Evolutionary conservation across 2,797 vertebrate genomes (phyloP).

Genomic region (Macropus fuliginosus): DNA sequence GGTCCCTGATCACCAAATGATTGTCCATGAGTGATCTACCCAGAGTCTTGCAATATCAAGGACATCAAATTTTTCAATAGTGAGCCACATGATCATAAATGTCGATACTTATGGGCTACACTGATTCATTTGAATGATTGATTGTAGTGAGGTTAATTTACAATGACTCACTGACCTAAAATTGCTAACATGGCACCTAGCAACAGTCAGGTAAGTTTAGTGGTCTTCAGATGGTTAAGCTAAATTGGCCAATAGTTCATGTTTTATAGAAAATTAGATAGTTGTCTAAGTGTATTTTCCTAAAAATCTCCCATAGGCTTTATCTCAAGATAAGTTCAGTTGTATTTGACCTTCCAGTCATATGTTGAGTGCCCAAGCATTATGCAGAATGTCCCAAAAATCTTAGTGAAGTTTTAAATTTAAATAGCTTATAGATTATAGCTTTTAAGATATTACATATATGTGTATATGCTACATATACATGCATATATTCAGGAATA

Average conservation of each 20-base stretch:
- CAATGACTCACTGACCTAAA: not conserved
- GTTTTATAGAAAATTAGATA: not conserved
- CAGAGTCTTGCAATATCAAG: not conserved
- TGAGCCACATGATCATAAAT: not conserved
- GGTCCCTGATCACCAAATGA: not conserved
- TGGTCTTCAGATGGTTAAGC: not conserved
- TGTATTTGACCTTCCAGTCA: not conserved
- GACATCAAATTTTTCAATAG: not conserved
- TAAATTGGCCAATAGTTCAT: not conserved
- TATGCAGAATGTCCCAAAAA: not conserved
- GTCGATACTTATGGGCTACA: not conserved
- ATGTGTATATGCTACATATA: too few relatives aligned
- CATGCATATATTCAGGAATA: not conserved
- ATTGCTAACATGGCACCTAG: not conserved
- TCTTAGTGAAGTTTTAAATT: not conserved
- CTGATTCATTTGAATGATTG: not conserved
- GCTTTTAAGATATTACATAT: not conserved
- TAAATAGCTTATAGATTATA: not conserved
- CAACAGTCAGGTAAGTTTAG: not conserved
- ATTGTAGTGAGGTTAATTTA: not conserved
- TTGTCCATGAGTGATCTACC: not conserved
- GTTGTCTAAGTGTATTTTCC: not conserved
- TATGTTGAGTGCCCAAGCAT: not conserved
- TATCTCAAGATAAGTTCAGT: not conserved
- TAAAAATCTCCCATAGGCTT: not conserved